phyloP scores from a whole-genome alignment of 92 coral and sea anemone species.

The Pocillopora grandis region DNA sequence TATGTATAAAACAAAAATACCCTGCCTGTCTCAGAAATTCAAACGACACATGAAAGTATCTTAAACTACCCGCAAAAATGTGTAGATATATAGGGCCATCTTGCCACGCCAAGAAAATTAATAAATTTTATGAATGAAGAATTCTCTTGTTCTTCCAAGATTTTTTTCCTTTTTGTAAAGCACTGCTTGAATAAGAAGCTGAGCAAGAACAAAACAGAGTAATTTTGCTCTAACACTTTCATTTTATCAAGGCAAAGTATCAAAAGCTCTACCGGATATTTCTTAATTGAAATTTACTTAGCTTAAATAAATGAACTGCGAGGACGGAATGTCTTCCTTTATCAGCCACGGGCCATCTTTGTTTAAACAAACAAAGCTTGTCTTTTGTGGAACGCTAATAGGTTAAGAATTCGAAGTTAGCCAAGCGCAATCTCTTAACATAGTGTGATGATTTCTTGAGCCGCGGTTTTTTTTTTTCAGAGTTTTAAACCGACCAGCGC shows the following conservation, averaged over 20 bases:
- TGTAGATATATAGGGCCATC: background rate
- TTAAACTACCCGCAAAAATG: background rate
- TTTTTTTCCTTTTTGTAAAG: background rate
- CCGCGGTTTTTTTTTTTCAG: constrained; percentile 20
- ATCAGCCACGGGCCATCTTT: constrained; percentile 62
- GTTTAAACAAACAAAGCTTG: constrained; percentile 70
- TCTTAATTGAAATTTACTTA: constrained; percentile 77
- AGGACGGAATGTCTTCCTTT: constrained; percentile 61
- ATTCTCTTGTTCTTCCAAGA: background rate
- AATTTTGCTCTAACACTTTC: constrained; percentile 36
- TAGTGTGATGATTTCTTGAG: constrained; percentile 52
- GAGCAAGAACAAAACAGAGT: constrained; percentile 3
- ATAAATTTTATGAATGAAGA: background rate
- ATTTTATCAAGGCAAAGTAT: constrained; percentile 32
- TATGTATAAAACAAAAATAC: background rate
- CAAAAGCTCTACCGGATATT: constrained; percentile 65
- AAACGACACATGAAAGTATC: background rate
- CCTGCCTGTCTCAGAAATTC: background rate
- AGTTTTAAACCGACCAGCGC: constrained; percentile 18
- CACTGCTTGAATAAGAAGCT: background rate
- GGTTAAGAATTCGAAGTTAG: constrained; percentile 50
- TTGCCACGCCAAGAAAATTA: background rate
- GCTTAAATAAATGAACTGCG: constrained; percentile 74
- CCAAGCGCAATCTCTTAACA: constrained; percentile 33
- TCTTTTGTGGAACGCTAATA: constrained; percentile 63